Evolutionary conservation across 2,888 invertebrate genomes (phyloP).

Genomic region (Drosophila mimica): DNA sequence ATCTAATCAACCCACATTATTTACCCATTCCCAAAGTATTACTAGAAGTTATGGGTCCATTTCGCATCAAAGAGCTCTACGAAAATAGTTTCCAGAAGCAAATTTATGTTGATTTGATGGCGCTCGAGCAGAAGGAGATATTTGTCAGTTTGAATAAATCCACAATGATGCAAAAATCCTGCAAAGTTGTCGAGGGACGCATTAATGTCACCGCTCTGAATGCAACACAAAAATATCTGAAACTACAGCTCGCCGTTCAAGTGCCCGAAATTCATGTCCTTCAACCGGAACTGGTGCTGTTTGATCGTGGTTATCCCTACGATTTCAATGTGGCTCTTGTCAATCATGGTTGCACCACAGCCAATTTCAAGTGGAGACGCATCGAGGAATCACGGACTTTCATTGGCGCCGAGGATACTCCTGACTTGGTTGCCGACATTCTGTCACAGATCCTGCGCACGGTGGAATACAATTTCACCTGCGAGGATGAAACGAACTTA

Average conservation of each 20-base stretch:
- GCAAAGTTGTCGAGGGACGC: constrained; percentile 67
- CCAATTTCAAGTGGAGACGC: constrained; percentile 76
- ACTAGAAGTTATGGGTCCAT: constrained; percentile 70
- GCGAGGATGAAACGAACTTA: constrained; percentile 66
- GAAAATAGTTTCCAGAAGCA: constrained; percentile 57
- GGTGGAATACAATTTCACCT: constrained; percentile 69
- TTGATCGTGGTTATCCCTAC: constrained; percentile 62
- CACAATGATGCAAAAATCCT: constrained; percentile 48
- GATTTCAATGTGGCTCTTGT: constrained; percentile 54
- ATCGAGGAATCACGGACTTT: constrained; percentile 52
- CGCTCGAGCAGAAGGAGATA: constrained; percentile 65
- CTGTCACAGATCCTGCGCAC: constrained; percentile 74
- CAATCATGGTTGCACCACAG: constrained; percentile 68
- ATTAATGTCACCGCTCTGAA: constrained; percentile 62
- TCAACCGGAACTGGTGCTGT: constrained; percentile 71
- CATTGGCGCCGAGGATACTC: constrained; percentile 59
- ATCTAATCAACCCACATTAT: constrained; percentile 39
- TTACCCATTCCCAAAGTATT: constrained; percentile 27
- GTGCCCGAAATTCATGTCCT: constrained; percentile 69
- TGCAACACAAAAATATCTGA: constrained; percentile 60
- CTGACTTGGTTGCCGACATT: constrained; percentile 64
- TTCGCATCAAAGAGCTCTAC: constrained; percentile 67
- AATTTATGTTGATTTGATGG: constrained; percentile 30
- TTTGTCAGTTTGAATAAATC: constrained; percentile 64
- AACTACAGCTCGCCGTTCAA: constrained; percentile 52